Conservation (phyloP, 2,113 vertebrate species). For the Sporophila hypoxantha region DNA sequence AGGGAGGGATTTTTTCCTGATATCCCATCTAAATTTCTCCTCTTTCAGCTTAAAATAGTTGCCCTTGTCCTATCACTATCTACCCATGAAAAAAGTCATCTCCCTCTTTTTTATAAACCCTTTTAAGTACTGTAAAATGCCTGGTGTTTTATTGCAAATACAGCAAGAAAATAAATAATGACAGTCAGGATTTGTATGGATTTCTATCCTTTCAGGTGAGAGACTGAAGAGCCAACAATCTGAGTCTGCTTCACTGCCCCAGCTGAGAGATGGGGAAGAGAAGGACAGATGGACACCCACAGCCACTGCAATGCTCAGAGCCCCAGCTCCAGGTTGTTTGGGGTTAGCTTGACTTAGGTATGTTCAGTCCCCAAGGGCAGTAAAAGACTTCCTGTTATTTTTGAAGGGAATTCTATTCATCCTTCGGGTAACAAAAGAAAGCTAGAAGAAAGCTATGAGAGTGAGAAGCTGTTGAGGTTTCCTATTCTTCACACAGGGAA, state of each 20-base stretch:
- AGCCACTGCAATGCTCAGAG: neutral
- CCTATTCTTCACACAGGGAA: constrained; percentile 8
- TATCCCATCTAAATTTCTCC: neutral
- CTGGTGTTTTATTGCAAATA: neutral
- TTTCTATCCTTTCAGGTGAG: neutral
- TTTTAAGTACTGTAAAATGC: neutral
- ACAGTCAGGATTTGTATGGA: neutral
- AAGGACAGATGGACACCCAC: accelerated
- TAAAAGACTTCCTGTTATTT: constrained; percentile 31
- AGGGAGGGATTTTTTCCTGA: neutral
- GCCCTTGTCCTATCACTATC: neutral
- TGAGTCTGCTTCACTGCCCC: neutral
- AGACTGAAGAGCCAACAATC: neutral
- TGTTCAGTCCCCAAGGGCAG: neutral
- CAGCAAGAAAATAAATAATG: neutral
- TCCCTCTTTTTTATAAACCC: neutral
- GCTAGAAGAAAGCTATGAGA: constrained; percentile 15
- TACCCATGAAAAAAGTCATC: neutral
- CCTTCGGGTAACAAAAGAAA: constrained; percentile 18
- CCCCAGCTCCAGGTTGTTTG: neutral
- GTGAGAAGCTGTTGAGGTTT: constrained; percentile 19
- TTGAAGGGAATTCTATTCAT: constrained; percentile 7
- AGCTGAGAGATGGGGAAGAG: neutral
- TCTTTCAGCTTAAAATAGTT: neutral
- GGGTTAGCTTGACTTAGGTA: neutral